Evolutionary conservation across 2,113 vertebrate species (phyloP).

Genomic region (Syngnathus typhle): DNA sequence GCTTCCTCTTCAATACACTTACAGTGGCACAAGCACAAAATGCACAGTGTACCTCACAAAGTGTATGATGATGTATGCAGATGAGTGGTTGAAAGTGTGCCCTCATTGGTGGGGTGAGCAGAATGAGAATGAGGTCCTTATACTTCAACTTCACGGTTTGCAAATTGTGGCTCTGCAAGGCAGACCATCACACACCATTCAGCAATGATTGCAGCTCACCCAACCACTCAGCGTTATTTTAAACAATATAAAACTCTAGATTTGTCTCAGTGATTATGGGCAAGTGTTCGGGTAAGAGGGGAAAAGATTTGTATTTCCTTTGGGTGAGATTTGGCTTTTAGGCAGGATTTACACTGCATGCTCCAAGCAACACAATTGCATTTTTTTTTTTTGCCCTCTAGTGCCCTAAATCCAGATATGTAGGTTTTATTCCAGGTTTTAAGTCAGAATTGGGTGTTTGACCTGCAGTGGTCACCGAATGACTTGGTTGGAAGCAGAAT

Average conservation of each 20-base stretch:
- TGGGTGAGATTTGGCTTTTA: not conserved
- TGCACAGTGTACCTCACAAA: slow-evolving; percentile 22
- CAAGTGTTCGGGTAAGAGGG: not conserved
- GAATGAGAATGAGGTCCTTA: slow-evolving; percentile 54
- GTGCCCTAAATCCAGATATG: too few relatives aligned
- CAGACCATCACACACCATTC: slow-evolving; percentile 40
- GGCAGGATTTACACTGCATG: not conserved
- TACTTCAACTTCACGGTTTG: slow-evolving; percentile 60
- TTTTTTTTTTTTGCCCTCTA: too few relatives aligned
- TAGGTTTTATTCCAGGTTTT: not conserved
- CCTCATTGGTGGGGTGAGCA: slow-evolving; percentile 50
- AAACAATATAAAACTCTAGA: not conserved
- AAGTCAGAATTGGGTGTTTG: not conserved
- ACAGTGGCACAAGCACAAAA: slow-evolving; percentile 38
- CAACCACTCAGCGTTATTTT: slow-evolving; percentile 28
- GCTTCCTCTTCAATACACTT: slow-evolving; percentile 41
- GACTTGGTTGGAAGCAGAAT: not conserved
- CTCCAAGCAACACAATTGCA: not conserved
- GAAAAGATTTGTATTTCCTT: not conserved
- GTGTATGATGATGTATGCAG: slow-evolving; percentile 52
- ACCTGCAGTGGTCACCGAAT: not conserved
- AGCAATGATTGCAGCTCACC: slow-evolving; percentile 41
- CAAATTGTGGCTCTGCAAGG: slow-evolving; percentile 22
- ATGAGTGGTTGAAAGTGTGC: slow-evolving; percentile 44
- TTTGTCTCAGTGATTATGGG: slow-evolving; percentile 4